Percentiles rank a stretch among this genome's conserved stretches.
Evolutionary conservation across 2,797 vertebrate species (phyloP).

Genomic region (Crocidura indochinensis): DNA sequence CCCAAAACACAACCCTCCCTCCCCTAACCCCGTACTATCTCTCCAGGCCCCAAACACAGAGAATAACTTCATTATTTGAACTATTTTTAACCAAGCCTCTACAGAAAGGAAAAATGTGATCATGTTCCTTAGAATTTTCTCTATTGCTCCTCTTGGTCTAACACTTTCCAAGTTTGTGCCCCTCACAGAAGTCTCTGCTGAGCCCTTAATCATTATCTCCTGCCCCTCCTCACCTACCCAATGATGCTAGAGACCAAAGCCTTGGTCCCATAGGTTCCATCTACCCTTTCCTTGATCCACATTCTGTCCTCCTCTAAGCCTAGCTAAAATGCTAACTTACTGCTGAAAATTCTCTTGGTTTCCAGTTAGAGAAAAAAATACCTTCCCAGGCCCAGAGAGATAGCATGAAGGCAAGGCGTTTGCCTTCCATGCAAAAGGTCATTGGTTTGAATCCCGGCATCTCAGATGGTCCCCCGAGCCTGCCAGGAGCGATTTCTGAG

Average conservation of each 20-base stretch:
- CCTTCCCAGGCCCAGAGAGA: no score
- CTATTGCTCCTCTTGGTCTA: neutral
- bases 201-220: rapidly evolving
- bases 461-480: no score
- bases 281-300: neutral
- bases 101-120: neutral
- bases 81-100: neutral
- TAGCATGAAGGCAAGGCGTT: no score
- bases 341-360: neutral
- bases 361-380: no score
- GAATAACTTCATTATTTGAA: constrained; percentile 20
- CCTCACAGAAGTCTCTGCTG: neutral
- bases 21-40: no score
- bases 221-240: no score
- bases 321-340: neutral
- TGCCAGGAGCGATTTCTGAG: no score
- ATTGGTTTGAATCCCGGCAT: no score
- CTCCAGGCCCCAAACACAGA: neutral
- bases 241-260: neutral
- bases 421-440: no score
- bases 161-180: neutral
- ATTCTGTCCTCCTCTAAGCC: neutral
- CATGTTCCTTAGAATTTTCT: neutral
- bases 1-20: no score
- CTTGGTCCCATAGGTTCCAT: no score